Evolutionary conservation across 2,113 vertebrate genomes (phyloP).

Genomic region (Telmatochromis sp.): DNA sequence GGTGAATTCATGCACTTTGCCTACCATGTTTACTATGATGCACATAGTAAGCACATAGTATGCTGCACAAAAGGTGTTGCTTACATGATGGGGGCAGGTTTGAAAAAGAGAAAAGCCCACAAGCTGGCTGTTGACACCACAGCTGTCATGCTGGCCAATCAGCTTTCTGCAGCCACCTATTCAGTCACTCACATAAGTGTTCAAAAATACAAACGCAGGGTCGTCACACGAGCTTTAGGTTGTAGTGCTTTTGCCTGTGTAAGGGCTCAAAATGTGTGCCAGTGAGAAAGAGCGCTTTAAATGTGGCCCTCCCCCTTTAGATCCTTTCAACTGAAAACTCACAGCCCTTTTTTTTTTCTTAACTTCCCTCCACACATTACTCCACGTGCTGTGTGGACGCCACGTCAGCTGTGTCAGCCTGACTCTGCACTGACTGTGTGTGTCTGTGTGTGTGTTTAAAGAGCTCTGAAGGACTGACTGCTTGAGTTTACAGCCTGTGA

Average conservation of each 20-base stretch:
- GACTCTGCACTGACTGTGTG: not conserved
- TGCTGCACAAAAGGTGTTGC: not conserved
- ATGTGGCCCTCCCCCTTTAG: constrained; percentile 8
- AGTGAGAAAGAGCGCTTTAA: not conserved
- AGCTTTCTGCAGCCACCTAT: not conserved
- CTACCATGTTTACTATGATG: not conserved
- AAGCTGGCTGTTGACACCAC: not conserved
- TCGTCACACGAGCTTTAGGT: not conserved
- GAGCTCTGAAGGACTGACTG: not conserved
- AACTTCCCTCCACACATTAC: not conserved
- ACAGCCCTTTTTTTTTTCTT: not conserved
- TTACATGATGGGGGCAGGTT: not conserved
- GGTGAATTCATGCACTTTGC: not conserved
- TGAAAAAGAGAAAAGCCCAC: not conserved
- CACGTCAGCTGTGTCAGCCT: constrained; percentile 45
- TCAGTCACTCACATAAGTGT: not conserved
- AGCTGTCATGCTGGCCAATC: not conserved
- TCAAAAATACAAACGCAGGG: not conserved
- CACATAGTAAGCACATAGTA: not conserved
- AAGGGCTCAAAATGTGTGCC: not conserved
- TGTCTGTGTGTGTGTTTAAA: not conserved
- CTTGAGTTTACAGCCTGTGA: not conserved
- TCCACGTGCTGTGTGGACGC: constrained; percentile 31
- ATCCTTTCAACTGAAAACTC: constrained; percentile 1
- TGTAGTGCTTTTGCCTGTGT: not conserved